These are phyloP conservation scores for Conomelus anceps DNA, from an alignment of 2,888 invertebrate species.

Conservation along the genomic window DNA sequence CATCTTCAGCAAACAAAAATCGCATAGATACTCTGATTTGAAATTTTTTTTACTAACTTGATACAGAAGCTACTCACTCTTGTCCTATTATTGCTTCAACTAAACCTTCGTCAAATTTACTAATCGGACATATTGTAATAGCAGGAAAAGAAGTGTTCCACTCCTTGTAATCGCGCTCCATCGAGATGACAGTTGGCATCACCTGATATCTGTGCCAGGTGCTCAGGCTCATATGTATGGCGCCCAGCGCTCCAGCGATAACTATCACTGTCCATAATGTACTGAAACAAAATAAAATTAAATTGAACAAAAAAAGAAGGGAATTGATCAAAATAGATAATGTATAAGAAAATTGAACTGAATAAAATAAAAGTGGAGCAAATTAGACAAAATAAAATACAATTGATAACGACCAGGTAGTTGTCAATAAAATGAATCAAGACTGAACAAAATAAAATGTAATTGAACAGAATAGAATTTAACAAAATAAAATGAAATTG, in stretches of 20 bases:
- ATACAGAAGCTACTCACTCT: background rate
- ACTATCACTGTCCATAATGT: conserved; percentile 29
- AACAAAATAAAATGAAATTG: too few relatives aligned
- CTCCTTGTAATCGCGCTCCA: conserved; percentile 37
- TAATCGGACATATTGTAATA: conserved; percentile 35
- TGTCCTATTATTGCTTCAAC: background rate
- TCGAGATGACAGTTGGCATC: conserved; percentile 37
- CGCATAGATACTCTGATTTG: too few relatives aligned
- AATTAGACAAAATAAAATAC: too few relatives aligned
- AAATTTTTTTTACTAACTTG: background rate
- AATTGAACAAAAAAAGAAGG: too few relatives aligned
- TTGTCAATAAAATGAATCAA: too few relatives aligned
- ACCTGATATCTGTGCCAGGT: conserved; percentile 36
- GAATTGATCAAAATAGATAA: too few relatives aligned
- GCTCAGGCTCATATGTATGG: conserved; percentile 27
- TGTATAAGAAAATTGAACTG: too few relatives aligned
- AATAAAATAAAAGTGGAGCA: too few relatives aligned
- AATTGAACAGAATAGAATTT: too few relatives aligned
- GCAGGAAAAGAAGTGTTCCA: conserved; percentile 38
- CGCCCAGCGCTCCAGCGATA: conserved; percentile 26
- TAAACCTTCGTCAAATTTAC: conserved; percentile 25
- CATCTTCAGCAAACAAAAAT: too few relatives aligned
- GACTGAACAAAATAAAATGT: too few relatives aligned
- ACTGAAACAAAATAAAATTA: conserved; percentile 19
- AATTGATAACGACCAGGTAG: too few relatives aligned